Evolutionary conservation across 2,888 invertebrate genomes (phyloP), one percentile per base, ranked within the genome.

Genomic region (Stratiomys singularior): DNA sequence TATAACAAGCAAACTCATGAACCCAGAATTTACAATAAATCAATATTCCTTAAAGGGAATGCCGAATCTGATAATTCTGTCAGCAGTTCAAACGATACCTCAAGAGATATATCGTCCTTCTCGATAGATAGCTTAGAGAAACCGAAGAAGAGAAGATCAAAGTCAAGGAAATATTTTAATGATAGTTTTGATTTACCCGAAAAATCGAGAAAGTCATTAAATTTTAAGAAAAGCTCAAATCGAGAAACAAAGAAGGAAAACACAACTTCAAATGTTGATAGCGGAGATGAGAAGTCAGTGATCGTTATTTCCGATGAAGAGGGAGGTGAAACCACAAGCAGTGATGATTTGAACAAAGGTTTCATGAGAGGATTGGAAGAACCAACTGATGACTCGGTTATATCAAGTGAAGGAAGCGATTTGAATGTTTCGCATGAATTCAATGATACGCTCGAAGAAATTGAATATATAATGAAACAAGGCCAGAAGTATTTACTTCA

Each of bases 361-460:
- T 80, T 79, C 58, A 72, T 77, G 7, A 46, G 44, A 5, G 25
- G 72, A 1, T 63, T 76, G 21, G 52, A 71, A 13, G 66, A 67
- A 58, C 78, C n/a, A 78, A 80, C 46, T 46, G 21, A 64, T 47
- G n/a, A 52, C 46, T 64, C 66, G 2, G 63, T 64, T 13, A 27
- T 47, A 11, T 64, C 64, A 13, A 71, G 78, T 13, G 77, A 78
- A 0, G 79, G 78, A 0, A 78, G 79, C 23, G 74, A 69, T 30
- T 71, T 78, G 7, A 80, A 81, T 15, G 78, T 80, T 1, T 86
- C 86, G 0, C 80, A 84, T 11, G 83, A 86, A 52, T 88, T 88
- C 69, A 87, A 88, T 79, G 86, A 88, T 79, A 88, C 88, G 1
- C 83, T 88, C 77, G 88, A 88, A 82, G 86, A 88, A 82, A 86